Evolutionary conservation across 2,888 invertebrate species (phyloP), one percentile per base, ranked within the genome.

Genomic region (Chaitophorus viminalis): DNA sequence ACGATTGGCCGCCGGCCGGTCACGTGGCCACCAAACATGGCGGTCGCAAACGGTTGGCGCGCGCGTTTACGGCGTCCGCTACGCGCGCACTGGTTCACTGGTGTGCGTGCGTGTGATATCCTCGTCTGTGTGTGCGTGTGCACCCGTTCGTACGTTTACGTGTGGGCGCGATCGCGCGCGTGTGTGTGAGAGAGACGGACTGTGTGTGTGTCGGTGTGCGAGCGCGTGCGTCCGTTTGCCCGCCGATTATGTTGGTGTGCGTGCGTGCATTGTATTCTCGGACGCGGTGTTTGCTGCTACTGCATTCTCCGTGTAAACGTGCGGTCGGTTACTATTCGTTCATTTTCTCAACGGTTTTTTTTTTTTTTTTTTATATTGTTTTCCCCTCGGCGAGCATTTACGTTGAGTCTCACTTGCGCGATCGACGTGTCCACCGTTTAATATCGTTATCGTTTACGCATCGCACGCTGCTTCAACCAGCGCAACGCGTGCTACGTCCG

Each of bases 1-100:
- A 9, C 54, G 72, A 86, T 86, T 86, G 86, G 86, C 3, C 72
- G 60, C 5, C 29, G 39, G 9, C 39, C 11, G 75, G 79, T 72
- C 72, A 79, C 86, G 79, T 78, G 86, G 11, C 6, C 72, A 25
- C 9, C 52, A 79, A 86, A 86, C 36, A 86, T 86, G 86, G 86
- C 86, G 79, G 79, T 60, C 79, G 25, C 25, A 0, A 68, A 54
- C 78, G 33, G 78, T 86, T 86, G 70, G 85, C 85, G 85, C 77
- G 85, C 85, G 77, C n/a, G n/a, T n/a, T 77, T 60, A 76, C 52
- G 31, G 86, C 33, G 31, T 33, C 39, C 78, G 68, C 1, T 3
- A 46, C 76, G 76, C 6, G 36, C 74, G 74, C 36, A 0, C 39
- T 14, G n/a, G 3, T 18, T 11, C 70, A 17, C 1, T 31, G 29